Percentiles rank a stretch among this genome's conserved stretches.
Conservation (phyloP, 2,797 vertebrate species). For the Brachyalestes nurse region DNA sequence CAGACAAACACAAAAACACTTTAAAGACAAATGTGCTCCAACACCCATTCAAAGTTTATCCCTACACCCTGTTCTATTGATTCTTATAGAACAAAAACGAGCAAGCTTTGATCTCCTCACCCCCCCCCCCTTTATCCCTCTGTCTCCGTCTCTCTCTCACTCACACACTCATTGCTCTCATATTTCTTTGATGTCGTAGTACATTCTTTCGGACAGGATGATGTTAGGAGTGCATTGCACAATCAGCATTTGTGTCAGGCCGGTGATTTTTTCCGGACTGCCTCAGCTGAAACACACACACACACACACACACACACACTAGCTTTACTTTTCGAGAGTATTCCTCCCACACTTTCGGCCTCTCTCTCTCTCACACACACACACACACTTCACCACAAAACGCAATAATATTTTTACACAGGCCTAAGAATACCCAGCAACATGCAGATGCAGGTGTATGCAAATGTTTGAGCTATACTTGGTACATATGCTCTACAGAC, state of each 20-base stretch:
- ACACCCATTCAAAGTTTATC: too few relatives aligned
- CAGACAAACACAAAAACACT: too few relatives aligned
- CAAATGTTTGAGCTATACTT: too few relatives aligned
- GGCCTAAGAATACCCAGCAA: too few relatives aligned
- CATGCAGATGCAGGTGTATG: too few relatives aligned
- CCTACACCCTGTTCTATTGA: not conserved
- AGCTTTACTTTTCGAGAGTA: not conserved
- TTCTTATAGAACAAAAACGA: not conserved
- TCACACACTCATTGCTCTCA: not conserved
- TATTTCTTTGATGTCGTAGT: constrained; percentile 7
- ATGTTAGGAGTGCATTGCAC: not conserved
- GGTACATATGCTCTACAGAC: too few relatives aligned
- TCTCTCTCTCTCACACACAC: not conserved
- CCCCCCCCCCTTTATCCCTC: too few relatives aligned
- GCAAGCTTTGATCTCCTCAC: not conserved
- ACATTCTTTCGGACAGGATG: constrained; percentile 5
- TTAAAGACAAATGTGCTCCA: not conserved
- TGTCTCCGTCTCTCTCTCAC: not conserved
- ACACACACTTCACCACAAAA: too few relatives aligned
- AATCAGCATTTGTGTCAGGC: constrained; percentile 3
- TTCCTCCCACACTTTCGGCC: not conserved
- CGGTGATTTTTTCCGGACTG: not conserved
- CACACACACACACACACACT: not conserved
- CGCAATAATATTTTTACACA: too few relatives aligned
- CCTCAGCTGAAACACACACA: not conserved